Evolutionary conservation across 2,113 vertebrate species (phyloP), one percentile per base, ranked within the genome.

Genomic region (Gallinago jamesoni): DNA sequence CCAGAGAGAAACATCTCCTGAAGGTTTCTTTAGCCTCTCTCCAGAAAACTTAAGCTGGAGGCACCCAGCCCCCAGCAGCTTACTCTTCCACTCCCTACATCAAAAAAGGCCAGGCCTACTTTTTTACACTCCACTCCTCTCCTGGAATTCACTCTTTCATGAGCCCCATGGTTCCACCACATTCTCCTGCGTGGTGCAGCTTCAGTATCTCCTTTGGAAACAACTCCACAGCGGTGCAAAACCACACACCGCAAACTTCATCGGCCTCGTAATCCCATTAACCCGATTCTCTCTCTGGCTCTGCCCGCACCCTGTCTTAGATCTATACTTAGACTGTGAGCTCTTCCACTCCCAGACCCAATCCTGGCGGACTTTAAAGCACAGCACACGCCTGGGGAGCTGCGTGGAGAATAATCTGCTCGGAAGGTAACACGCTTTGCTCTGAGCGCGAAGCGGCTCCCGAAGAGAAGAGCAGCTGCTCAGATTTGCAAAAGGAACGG

Each of bases 31-130:
- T 11, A 20, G n/a, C 27, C 19, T 89, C 31, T 56, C 30, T 21
- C 15, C 24, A 50, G 24, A 37, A 48, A 60, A 48, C 0, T 0
- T 3, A 14, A 2, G 6, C 33, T 66, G 25, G 13, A 73, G 27
- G 22, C 19, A 50, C 5, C 15, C 0, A 1, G n/a, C 1, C 52
- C 47, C 7, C n/a, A 27, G 17, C 8, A 22, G 12, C n/a, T 18
- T 18, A 16, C 9, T 25, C n/a, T 53, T 63, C n/a, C 64, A 55
- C 48, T 18, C 41, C 11, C 13, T 45, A 31, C 8, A 5, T 59
- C 27, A 37, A 28, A 67, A 50, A 27, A 47, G 69, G 45, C n/a
- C 68, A 55, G 15, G 17, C 7, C 22, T 57, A 2, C 8, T 77
- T n/a, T 50, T 23, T 30, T 5, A 24, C 12, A 1, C 27, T 63